Conservation (phyloP, 2,113 vertebrate species). For the Balaeniceps rex region DNA sequence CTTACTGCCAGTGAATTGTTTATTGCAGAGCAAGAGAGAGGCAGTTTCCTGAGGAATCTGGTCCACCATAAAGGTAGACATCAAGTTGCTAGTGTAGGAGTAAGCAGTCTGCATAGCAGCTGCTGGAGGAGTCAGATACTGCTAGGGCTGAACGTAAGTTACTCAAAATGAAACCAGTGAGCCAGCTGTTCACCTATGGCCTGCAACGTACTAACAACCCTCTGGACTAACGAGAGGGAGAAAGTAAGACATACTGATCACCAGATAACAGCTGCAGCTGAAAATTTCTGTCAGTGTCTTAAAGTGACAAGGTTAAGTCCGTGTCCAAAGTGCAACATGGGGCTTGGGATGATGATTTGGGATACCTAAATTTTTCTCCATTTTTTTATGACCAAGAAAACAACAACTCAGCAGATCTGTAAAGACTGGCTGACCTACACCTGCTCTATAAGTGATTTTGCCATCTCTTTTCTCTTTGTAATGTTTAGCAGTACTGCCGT, state of each 20-base stretch:
- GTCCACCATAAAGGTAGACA: not conserved
- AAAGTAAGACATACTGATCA: not conserved
- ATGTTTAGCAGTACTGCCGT: not conserved
- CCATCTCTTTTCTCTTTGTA: not conserved
- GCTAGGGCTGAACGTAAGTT: not conserved
- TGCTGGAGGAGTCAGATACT: not conserved
- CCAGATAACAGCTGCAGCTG: not conserved
- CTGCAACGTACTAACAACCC: fast-evolving
- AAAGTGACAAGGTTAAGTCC: not conserved
- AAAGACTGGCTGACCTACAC: not conserved
- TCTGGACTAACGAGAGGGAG: not conserved
- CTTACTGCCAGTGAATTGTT: not conserved
- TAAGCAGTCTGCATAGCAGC: not conserved
- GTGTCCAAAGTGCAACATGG: not conserved
- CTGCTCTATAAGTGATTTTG: not conserved
- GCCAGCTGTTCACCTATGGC: not conserved
- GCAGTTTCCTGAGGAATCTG: not conserved
- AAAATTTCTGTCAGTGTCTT: not conserved
- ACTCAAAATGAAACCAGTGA: not conserved
- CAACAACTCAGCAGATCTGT: not conserved
- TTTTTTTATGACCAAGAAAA: not conserved
- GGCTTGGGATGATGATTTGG: not conserved
- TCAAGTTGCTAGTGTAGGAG: not conserved
- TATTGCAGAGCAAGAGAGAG: not conserved
- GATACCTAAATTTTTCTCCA: not conserved